Conservation (phyloP, 2,113 vertebrate species). For the Ochotona curzoniae region DNA sequence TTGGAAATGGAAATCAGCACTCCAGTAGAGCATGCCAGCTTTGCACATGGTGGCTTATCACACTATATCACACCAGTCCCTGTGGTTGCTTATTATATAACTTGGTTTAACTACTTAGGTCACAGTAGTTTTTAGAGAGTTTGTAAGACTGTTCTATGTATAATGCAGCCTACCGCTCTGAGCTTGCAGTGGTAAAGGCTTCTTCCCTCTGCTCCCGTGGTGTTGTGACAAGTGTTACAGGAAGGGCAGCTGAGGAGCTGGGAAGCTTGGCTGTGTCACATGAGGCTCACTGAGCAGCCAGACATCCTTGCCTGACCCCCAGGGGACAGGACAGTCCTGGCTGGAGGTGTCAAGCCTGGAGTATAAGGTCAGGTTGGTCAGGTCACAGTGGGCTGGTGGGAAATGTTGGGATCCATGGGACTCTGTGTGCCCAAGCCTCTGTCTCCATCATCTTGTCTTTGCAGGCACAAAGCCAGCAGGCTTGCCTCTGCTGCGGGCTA, state of each 20-base stretch:
- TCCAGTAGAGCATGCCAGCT: too few species aligned
- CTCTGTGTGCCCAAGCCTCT: not conserved
- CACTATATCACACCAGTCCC: too few species aligned
- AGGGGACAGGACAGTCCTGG: rapidly evolving
- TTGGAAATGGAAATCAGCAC: too few species aligned
- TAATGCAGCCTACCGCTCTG: not conserved
- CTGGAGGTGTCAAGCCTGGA: not conserved
- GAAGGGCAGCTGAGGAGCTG: too few species aligned
- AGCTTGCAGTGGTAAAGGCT: not conserved
- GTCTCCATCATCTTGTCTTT: not conserved
- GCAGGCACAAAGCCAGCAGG: not conserved
- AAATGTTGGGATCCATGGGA: not conserved
- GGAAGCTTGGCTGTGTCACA: too few species aligned
- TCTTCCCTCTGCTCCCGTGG: not conserved
- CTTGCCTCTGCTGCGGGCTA: not conserved
- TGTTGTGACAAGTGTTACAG: not conserved
- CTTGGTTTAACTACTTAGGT: not conserved
- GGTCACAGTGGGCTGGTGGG: not conserved
- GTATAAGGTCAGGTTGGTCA: not conserved
- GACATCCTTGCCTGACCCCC: not conserved
- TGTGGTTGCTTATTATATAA: not conserved
- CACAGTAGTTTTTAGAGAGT: not conserved
- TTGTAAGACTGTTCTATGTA: not conserved
- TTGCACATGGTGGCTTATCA: too few species aligned
- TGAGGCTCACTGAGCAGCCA: not conserved